Evolutionary conservation across 2,113 vertebrate species (phyloP), one percentile per base, ranked within the genome.

Genomic region (Riparia riparia): DNA sequence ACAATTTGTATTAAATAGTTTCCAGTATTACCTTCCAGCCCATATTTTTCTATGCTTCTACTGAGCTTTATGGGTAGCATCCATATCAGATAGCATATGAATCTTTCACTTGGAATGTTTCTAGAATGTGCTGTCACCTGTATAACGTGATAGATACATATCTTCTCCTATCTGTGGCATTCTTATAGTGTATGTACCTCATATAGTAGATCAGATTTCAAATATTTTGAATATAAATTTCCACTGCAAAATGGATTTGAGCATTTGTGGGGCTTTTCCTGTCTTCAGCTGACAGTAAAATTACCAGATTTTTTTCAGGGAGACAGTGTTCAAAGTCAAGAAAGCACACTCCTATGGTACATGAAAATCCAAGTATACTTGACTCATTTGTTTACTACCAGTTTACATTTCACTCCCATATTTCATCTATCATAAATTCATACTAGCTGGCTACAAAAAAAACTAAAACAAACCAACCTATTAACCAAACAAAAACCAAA

Each of bases 1-100:
- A 6, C 0, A 18, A 57, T 71, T 56, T 29, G 8, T 44, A 78
- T 18, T n/a, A 56, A 60, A 56, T 26, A 0, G 0, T 56, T 83
- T 86, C 22, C 34, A 87, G 25, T 82, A 82, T 2, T 82, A 11
- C 9, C 20, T 85, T 79, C 20, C 25, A 54, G 20, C 6, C 60
- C 17, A 16, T 13, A 21, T 42, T 1, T 1, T 74, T 63, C 29
- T 39, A 1, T 60, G 28, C 19, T 41, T 86, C n/a, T 53, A 20
- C 14, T 65, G 31, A 85, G 39, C 18, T n/a, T 79, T 63, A 53
- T 26, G 28, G 9, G 10, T 28, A 54, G 29, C 12, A 85, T 18
- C 19, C 8, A 1, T 31, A 73, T 29, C 6, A 81, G 37, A 73
- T 6, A 9, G 14, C 4, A 34, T 12, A 13, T 19, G 21, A 73